Base-by-base conservation (phyloP, 1,140 invertebrate species). In the Drosophila triauraria region DNA sequence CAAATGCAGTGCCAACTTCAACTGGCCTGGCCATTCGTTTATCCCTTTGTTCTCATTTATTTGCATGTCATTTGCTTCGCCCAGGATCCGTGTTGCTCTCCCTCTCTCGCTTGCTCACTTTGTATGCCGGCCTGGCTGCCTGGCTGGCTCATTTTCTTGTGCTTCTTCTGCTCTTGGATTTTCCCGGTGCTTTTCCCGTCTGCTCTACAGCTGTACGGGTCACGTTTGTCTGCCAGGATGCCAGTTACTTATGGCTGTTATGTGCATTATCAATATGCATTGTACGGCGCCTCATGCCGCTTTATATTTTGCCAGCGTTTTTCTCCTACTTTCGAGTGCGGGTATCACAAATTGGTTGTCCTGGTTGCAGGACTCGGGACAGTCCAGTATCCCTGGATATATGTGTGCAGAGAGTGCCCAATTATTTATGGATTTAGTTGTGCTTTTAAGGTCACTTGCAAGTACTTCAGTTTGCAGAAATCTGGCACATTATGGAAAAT, bases 191-290 rank as follows among this genome's bases (percentile, higher is more conserved):
- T 40, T 62, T 74, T 40, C 5, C 42, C 35, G 67, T 56, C 38
- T 50, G 13, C 17, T 35, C 48, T 56, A 12, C 56, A 25, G 43
- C 62, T 65, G 61, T 82, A 62, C 63, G 53, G 84, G 83, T 86
- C 83, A 86, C 83, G 83, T 86, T 86, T 86, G 83, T 86, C 81
- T 86, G 83, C 80, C 83, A 75, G 83, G 67, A 80, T 67, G 79
- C 80, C 80, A 88, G 84, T 87, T 87, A 88, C 84, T 87, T 87
- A 90, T 81, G 77, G 70, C 85, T 84, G 74, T 83, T 88, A 82
- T 84, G 84, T 90, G 85, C 85, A 88, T 84, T 90, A 88, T 84
- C 85, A 90, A 88, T 88, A 88, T 88, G 84, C 85, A 88, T 84
- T 84, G 78, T 90, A 61, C 53, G 69, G 51, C 72, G 61, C 63